phyloP scores from a whole-genome alignment of 2,113 vertebrate genomes.

The Daboia siamensis region DNA sequence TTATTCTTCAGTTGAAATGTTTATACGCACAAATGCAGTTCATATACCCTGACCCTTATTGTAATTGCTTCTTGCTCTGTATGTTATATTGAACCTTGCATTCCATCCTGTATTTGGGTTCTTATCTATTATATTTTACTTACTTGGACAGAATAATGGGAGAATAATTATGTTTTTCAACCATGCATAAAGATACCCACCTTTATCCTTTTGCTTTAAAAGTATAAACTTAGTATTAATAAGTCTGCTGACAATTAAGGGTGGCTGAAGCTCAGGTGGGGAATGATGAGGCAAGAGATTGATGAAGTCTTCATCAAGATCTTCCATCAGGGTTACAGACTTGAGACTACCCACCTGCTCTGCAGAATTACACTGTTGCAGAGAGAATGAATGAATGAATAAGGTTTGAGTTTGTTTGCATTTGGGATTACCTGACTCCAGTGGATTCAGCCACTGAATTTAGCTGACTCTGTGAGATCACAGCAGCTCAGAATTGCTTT shows the following conservation, averaged over 20 bases:
- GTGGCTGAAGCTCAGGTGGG: not conserved
- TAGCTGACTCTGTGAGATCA: not conserved
- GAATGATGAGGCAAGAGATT: not conserved
- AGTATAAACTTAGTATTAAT: not conserved
- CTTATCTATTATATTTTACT: not conserved
- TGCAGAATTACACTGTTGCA: not conserved
- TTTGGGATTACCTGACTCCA: not conserved
- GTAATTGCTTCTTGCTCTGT: not conserved
- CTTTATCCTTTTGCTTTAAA: not conserved
- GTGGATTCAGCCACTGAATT: not conserved
- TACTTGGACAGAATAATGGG: not conserved
- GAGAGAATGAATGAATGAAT: not conserved
- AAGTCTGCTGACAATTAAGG: not conserved
- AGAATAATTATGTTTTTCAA: not conserved
- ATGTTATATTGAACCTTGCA: not conserved
- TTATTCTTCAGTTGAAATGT: not conserved
- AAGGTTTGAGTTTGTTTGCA: not conserved
- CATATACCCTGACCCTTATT: not conserved
- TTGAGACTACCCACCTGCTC: not conserved
- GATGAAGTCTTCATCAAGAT: not conserved
- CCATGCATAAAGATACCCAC: not conserved
- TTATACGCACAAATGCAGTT: not conserved
- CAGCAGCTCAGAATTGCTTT: not conserved
- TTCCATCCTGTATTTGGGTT: too few species aligned
- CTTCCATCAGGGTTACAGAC: not conserved